These are phyloP conservation scores for Neolamprologus cancellatus DNA, from an alignment of 2,113 vertebrate genomes.

Conservation along the genomic window DNA sequence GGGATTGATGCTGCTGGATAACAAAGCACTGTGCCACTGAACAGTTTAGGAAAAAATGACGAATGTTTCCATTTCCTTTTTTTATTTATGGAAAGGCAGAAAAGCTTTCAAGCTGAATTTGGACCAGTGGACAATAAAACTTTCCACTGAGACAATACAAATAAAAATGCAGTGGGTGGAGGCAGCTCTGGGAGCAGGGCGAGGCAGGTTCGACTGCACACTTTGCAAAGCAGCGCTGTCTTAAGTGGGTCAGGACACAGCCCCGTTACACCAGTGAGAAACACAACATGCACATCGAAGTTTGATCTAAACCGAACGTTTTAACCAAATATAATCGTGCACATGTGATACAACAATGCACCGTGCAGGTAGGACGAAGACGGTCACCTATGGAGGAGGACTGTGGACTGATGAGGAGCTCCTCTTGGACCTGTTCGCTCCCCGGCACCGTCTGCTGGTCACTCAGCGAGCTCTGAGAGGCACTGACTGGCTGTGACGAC, in stretches of 20 bases:
- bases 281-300: not conserved
- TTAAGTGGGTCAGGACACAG: not conserved
- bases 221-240: not conserved
- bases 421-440: slow-evolving; percentile 94
- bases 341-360: not conserved
- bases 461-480: slow-evolving; percentile 93
- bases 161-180: not conserved
- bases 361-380: not conserved
- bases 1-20: not conserved
- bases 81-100: not conserved
- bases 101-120: not conserved
- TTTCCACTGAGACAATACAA: slow-evolving; percentile 22
- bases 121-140: not conserved
- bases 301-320: not conserved
- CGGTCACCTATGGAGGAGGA: slow-evolving; percentile 95
- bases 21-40: not conserved
- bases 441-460: slow-evolving; percentile 97
- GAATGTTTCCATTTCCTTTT: slow-evolving; percentile 12
- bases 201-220: not conserved
- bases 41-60: slow-evolving; percentile 8
- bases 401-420: slow-evolving; percentile 97
- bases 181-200: not conserved
- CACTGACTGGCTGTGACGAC: slow-evolving; percentile 88
- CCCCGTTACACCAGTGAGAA: not conserved
- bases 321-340: not conserved